These are phyloP conservation scores for Spisula solida DNA, from an alignment of 2,888 invertebrate genomes.

Conservation along the genomic window DNA sequence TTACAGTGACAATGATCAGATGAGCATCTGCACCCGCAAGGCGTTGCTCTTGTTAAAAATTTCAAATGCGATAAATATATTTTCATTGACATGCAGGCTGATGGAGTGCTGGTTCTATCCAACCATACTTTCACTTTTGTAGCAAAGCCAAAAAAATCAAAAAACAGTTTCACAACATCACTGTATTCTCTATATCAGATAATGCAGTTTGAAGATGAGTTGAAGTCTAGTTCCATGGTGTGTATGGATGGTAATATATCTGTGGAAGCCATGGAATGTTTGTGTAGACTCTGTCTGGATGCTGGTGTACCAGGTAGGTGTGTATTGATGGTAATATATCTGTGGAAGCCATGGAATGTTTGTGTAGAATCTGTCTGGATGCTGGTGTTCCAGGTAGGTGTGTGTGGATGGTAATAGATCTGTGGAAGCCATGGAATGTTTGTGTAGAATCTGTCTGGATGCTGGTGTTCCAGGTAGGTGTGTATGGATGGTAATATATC, in stretches of 20 bases:
- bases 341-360: constrained; percentile 89
- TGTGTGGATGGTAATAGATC: constrained; percentile 95
- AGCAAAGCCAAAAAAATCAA: too few species aligned
- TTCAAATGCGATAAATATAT: too few species aligned
- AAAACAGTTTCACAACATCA: too few species aligned
- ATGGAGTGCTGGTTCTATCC: too few species aligned
- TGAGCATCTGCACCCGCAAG: too few species aligned
- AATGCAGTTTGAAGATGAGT: constrained; percentile 89
- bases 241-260: constrained; percentile 95
- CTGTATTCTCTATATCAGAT: constrained; percentile 88
- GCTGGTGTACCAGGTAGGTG: constrained; percentile 88
- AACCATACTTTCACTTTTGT: too few species aligned
- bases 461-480: constrained; percentile 88
- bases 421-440: constrained; percentile 89
- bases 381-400: constrained; percentile 88
- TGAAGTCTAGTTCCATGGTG: constrained; percentile 92
- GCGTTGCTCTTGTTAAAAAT: too few species aligned
- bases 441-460: constrained; percentile 77
- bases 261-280: constrained; percentile 89
- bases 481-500: constrained; percentile 95
- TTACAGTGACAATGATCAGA: too few species aligned
- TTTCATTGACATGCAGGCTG: too few species aligned
- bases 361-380: constrained; percentile 77
- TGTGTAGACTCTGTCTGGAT: constrained; percentile 77
- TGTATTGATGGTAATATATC: constrained; percentile 95